Evolutionary conservation across 2,888 invertebrate species (phyloP), one percentile per base, ranked within the genome.

Genomic region (Liodrosophila aerea): DNA sequence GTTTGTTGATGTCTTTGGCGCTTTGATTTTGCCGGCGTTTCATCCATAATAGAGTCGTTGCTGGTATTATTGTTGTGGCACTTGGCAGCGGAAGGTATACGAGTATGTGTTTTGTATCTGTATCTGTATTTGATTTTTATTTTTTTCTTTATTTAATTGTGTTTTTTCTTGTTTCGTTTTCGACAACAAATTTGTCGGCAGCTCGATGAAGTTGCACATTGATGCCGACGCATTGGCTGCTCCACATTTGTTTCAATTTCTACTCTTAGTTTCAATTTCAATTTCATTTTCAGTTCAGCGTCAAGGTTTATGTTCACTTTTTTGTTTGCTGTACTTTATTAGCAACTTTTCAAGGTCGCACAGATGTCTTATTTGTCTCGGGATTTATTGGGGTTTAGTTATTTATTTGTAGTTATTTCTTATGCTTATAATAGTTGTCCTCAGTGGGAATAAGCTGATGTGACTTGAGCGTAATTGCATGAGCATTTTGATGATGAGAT

Each of bases 1-100:
- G 47, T 62, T 57, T 39, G 46, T 34, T 62, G 51, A 63, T 68
- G 69, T 63, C 53, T 63, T 68, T 50, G 37, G 4, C 43, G 44
- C 71, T 76, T 76, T 76, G 76, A 76, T 83, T 53, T 73, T 39
- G 61, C 81, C 81, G 84, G 65, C 68, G 31, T 39, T 45, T 18
- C 51, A 41, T 71, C 56, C 67, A 67, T 80, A 73, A 80, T 78
- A 53, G 47, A 83, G 61, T 56, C 40, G 45, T 13, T 44, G 52
- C 1, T 22, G 29, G 9, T 60, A 41, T 4, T 57, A 67, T 8
- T 47, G 33, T 1, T 36, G 49, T 18, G 40, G 67, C 67, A 60
- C 68, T 54, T 67, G 62, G 18, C 44, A 47, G 30, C 69, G 73
- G 62, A 69, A 73, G 57, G 69, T 73, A 67, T 43, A 73, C 57